Evolutionary conservation across 2,888 invertebrate species (phyloP).

Genomic region (Drosophila mercatorum): DNA sequence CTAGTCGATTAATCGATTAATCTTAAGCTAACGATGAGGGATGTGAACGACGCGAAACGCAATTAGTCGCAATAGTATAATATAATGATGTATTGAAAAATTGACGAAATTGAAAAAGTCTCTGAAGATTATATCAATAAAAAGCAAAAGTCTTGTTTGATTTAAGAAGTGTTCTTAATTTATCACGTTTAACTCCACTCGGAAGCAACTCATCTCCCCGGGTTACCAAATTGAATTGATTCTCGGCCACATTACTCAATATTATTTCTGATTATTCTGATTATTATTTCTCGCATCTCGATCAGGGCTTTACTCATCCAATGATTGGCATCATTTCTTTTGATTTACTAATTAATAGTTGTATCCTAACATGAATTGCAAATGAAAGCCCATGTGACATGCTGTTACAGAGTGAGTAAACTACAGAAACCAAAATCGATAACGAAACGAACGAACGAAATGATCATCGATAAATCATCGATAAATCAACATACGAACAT

Average conservation of each 20-base stretch:
- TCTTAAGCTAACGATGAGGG: constrained; percentile 31
- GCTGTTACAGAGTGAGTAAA: constrained; percentile 76
- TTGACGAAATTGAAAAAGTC: constrained; percentile 29
- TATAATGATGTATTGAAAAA: constrained; percentile 38
- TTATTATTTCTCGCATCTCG: not conserved
- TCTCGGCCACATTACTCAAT: not conserved
- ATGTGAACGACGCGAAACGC: constrained; percentile 29
- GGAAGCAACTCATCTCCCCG: not conserved
- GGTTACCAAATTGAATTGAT: constrained; percentile 2
- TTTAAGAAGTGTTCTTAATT: constrained; percentile 55
- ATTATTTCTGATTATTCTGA: not conserved
- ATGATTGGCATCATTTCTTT: constrained; percentile 42
- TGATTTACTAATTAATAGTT: constrained; percentile 47
- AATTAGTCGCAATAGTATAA: constrained; percentile 13
- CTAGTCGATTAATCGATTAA: constrained; percentile 26
- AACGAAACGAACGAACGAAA: constrained; percentile 14
- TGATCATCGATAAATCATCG: constrained; percentile 3
- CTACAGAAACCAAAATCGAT: constrained; percentile 12
- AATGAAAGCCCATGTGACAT: constrained; percentile 58
- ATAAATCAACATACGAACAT: constrained; percentile 3
- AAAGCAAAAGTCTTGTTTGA: constrained; percentile 47
- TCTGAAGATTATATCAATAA: constrained; percentile 26
- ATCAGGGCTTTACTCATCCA: constrained; percentile 1
- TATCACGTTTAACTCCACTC: constrained; percentile 4
- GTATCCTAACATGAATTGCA: constrained; percentile 49